Evolutionary conservation across 2,113 vertebrate species (phyloP).

Genomic region (Brachionichthys hirsutus): DNA sequence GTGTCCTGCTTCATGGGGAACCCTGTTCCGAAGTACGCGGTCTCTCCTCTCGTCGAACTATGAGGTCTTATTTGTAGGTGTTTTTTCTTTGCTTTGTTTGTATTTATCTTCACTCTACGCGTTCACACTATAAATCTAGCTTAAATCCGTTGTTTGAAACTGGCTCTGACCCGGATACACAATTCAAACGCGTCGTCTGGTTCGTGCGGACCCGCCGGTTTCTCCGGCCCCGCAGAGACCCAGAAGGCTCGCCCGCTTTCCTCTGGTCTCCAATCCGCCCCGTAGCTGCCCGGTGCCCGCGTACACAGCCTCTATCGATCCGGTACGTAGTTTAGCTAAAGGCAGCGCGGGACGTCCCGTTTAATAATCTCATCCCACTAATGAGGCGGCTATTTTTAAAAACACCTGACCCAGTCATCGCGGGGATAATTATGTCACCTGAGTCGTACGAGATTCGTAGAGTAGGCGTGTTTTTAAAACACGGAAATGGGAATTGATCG

Average conservation of each 20-base stretch:
- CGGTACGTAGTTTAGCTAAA: too few relatives aligned
- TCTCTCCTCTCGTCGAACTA: not conserved
- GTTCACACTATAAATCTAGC: too few relatives aligned
- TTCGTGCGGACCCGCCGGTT: constrained; percentile 20
- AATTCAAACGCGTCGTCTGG: constrained; percentile 45
- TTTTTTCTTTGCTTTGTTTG: rapidly evolving
- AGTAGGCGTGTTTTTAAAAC: too few relatives aligned
- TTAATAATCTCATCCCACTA: constrained; percentile 34
- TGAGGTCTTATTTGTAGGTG: not conserved
- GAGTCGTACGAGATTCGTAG: not conserved
- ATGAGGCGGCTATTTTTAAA: constrained; percentile 61
- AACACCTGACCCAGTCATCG: not conserved
- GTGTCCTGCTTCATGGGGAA: too few relatives aligned
- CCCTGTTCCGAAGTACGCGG: too few relatives aligned
- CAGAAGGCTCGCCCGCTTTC: not conserved
- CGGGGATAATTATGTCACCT: constrained; percentile 6
- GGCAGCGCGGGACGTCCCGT: not conserved
- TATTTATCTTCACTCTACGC: not conserved
- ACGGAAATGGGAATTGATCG: too few relatives aligned
- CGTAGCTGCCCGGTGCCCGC: not conserved
- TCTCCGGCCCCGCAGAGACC: constrained; percentile 29
- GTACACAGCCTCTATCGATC: too few relatives aligned
- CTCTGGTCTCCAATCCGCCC: too few relatives aligned
- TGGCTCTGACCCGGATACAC: constrained; percentile 27
- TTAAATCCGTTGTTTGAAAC: constrained; percentile 11